Conservation (phyloP, 2,113 vertebrate genomes). For the Dasypus novemcinctus region DNA sequence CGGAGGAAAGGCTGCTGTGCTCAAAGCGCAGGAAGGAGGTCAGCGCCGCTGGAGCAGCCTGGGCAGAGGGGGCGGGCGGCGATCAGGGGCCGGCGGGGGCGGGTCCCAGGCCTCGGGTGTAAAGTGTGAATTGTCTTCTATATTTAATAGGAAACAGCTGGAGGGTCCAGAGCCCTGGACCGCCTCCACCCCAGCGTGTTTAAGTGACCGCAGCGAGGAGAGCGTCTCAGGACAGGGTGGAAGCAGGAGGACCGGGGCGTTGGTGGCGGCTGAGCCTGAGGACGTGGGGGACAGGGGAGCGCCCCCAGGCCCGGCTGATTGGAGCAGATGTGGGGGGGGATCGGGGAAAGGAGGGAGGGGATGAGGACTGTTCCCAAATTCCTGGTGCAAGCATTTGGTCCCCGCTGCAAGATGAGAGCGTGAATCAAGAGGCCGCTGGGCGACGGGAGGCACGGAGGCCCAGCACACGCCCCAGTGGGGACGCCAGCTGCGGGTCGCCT, state of each 20-base stretch:
- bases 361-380: accelerated
- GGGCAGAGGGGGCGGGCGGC: background rate
- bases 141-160: background rate
- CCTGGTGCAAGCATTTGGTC: background rate
- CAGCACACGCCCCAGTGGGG: no score
- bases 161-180: background rate
- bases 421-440: accelerated
- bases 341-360: background rate
- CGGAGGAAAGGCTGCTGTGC: accelerated
- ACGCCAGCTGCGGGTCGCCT: accelerated
- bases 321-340: background rate
- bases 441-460: accelerated
- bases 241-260: background rate
- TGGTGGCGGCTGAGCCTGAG: no score
- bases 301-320: no score
- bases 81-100: no score
- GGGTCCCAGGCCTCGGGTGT: background rate
- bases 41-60: background rate
- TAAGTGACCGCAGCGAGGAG: background rate
- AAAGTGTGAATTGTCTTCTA: background rate
- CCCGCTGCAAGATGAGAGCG: background rate
- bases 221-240: background rate
- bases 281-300: no score
- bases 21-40: background rate
- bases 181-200: background rate